Conservation (phyloP, 2,888 invertebrate genomes). For the Brassicogethes aeneus region DNA sequence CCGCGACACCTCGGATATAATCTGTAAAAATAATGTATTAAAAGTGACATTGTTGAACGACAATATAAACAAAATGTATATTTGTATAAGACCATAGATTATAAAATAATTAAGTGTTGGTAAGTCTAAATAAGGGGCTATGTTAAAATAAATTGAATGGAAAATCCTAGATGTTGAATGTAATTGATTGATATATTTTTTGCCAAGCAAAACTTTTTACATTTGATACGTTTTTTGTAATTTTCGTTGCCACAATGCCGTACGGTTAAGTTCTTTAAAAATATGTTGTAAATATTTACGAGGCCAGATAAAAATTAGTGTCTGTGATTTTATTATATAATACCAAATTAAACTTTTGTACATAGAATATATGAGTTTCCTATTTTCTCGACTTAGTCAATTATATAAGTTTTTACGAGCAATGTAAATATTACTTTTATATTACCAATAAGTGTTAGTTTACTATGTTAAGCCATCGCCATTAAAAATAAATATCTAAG, state of each 20-base stretch:
- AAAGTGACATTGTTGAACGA: constrained; percentile 8
- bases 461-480: constrained; percentile 31
- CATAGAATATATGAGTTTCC: constrained; percentile 26
- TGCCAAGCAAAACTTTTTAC: constrained; percentile 8
- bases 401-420: constrained; percentile 34
- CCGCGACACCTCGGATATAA: too few species aligned
- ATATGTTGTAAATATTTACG: constrained; percentile 26
- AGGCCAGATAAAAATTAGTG: constrained; percentile 38
- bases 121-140: neutral
- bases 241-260: too few species aligned
- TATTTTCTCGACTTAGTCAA: constrained; percentile 33
- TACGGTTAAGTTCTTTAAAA: neutral
- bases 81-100: neutral
- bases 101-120: neutral
- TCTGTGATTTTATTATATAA: constrained; percentile 40
- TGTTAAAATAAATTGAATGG: neutral
- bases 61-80: constrained; percentile 6
- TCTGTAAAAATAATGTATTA: too few species aligned
- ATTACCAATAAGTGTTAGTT: constrained; percentile 31
- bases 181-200: constrained; percentile 11
- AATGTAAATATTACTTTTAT: constrained; percentile 37
- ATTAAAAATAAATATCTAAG: constrained; percentile 28
- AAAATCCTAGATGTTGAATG: neutral
- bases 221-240: neutral
- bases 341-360: constrained; percentile 32